Base-by-base conservation (phyloP, 2,888 invertebrate genomes). In the Antheraea yamamai region DNA sequence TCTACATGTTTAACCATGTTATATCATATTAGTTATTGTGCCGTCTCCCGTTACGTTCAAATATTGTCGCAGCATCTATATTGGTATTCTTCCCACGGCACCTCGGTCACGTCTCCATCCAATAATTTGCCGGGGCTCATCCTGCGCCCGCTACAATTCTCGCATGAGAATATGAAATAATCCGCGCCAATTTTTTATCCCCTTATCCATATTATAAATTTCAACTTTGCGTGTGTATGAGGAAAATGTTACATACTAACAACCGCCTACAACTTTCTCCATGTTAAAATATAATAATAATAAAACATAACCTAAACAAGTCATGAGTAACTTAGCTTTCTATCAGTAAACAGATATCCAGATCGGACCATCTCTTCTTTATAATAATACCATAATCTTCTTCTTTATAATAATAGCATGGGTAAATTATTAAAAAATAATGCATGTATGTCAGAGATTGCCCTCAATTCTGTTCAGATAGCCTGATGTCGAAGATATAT, bases 51-150 rank as follows among this genome's bases (percentile, higher is more conserved):
- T 70, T 55, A 30, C 73, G 76, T 68, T 81, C 85, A 87, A 91
- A 89, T 86, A 89, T 87, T 87, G 90, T 88, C 88, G 80, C 86
- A 79, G 78, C 78, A 78, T 76, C 75, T 79, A 81, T 84, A 85
- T 92, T 91, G 90, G 89, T 88, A 93, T 93, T 90, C 93, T 77
- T 73, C 80, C 79, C 93, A 88, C 92, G 91, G 74, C 81, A 82
- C 77, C 79, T 77, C 85, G 87, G 89, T 89, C 94, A 94, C 94
- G 94, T 93, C 85, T 87, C 81, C 88, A 79, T 87, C 89, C 90
- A 93, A 93, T 93, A 94, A 93, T 91, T 92, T 91, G 85, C 87
- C 86, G 86, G 87, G 92, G 90, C 89, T 93, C 93, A 92, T 92
- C 90, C 84, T 83, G 78, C 78, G 79, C 83, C 83, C 86, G 88